Percentiles rank a stretch among this genome's conserved stretches.
Conservation (phyloP, 2,888 invertebrate genomes). For the Thalpophila matura region DNA sequence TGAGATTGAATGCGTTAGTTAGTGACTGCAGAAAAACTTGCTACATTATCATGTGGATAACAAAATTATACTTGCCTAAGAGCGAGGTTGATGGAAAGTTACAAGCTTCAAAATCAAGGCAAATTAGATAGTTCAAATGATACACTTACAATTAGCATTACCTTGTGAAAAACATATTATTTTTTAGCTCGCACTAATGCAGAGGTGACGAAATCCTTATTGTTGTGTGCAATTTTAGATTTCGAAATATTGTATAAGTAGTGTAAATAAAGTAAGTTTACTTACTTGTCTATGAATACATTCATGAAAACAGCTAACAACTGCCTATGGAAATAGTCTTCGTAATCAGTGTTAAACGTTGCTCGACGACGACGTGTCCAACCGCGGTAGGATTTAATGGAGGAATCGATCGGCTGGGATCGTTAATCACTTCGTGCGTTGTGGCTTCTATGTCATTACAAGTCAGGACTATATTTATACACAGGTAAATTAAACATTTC, state of each 20-base stretch:
- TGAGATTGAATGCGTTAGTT: background rate
- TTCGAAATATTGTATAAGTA: conserved; percentile 29
- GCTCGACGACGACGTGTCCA: background rate
- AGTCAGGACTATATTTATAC: conserved; percentile 18
- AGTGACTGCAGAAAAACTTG: conserved; percentile 13
- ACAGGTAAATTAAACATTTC: conserved; percentile 24
- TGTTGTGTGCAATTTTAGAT: conserved; percentile 35
- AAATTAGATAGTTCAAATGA: conserved; percentile 17
- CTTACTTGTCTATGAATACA: background rate
- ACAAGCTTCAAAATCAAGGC: conserved; percentile 5
- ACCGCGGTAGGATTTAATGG: conserved; percentile 8
- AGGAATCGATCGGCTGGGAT: conserved; percentile 38
- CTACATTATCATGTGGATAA: background rate
- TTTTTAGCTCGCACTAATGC: conserved; percentile 40
- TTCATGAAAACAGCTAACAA: conserved; percentile 6
- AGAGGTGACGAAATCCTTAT: conserved; percentile 27
- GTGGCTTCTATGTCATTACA: conserved; percentile 5
- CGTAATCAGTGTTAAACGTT: conserved; percentile 14
- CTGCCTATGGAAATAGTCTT: conserved; percentile 3
- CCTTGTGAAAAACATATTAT: conserved; percentile 33
- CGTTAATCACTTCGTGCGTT: conserved; percentile 25
- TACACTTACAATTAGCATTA: conserved; percentile 15
- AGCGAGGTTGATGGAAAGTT: conserved; percentile 21
- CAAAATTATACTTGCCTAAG: conserved; percentile 7
- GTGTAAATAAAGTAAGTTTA: conserved; percentile 16